phyloP scores from a whole-genome alignment of 2,797 vertebrate genomes.

The Holocentrus rufus region DNA sequence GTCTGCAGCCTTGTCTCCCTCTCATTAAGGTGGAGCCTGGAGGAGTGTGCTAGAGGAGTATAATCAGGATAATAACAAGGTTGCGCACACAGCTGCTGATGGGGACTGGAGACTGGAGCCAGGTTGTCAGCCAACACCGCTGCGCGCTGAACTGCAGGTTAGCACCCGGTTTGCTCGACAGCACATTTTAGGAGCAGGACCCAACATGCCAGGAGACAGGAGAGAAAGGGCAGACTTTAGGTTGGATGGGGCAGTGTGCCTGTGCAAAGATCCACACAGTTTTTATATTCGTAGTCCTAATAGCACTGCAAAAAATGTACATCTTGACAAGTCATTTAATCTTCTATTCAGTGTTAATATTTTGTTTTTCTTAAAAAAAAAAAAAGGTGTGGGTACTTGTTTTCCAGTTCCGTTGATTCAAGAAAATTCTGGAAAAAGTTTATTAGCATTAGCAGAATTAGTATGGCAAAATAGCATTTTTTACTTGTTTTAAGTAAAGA shows the following conservation, averaged over 20 bases:
- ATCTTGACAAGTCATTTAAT: no score
- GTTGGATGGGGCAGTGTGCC: slow-evolving; percentile 1
- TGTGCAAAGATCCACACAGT: not conserved
- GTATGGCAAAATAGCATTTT: no score
- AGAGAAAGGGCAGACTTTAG: slow-evolving; percentile 36
- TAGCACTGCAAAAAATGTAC: no score
- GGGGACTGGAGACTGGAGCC: slow-evolving; percentile 56
- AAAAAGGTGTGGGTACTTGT: no score
- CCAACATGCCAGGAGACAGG: slow-evolving; percentile 67
- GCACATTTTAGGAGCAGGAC: slow-evolving; percentile 71
- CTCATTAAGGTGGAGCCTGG: slow-evolving; percentile 69
- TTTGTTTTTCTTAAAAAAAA: no score
- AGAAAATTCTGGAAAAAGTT: no score
- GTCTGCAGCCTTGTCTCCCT: slow-evolving; percentile 52
- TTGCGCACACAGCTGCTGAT: slow-evolving; percentile 68
- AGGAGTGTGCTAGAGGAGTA: slow-evolving; percentile 65
- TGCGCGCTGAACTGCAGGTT: slow-evolving; percentile 58
- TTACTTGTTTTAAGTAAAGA: no score
- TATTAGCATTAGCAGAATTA: no score
- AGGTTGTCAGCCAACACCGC: slow-evolving; percentile 52
- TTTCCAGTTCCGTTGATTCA: no score
- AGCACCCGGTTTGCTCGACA: slow-evolving; percentile 49
- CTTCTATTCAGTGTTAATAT: no score
- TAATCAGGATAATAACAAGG: slow-evolving; percentile 78
- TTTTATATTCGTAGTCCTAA: not conserved